A percentile compares a stretch with the other conserved stretches of the same genome.
These are phyloP conservation scores for Heliconius aoede DNA, from an alignment of 2,888 invertebrate species.

Conservation along the genomic window DNA sequence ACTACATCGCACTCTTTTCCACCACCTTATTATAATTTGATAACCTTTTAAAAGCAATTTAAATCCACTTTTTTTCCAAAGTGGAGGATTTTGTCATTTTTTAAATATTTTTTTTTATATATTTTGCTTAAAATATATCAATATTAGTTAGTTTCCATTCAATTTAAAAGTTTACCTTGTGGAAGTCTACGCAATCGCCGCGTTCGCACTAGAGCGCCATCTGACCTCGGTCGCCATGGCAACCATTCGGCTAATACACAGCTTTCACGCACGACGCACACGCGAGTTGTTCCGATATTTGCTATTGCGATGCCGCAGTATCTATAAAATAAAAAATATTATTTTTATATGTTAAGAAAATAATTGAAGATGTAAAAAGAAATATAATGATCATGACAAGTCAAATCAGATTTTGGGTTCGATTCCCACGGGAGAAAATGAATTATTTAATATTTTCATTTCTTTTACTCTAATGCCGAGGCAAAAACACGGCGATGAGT, in stretches of 20 bases:
- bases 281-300: conserved; percentile 68
- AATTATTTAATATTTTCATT: too few relatives aligned
- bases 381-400: too few relatives aligned
- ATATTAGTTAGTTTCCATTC: neutral
- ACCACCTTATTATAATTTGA: conserved; percentile 59
- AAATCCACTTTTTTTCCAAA: too few relatives aligned
- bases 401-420: too few relatives aligned
- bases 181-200: conserved; percentile 72
- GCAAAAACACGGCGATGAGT: too few relatives aligned
- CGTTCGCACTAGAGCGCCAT: conserved; percentile 78
- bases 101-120: too few relatives aligned
- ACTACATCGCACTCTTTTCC: conserved; percentile 78
- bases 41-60: neutral
- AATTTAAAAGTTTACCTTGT: conserved; percentile 62
- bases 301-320: conserved; percentile 64
- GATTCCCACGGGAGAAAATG: too few relatives aligned
- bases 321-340: conserved; percentile 51
- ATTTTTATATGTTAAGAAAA: neutral
- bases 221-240: conserved; percentile 81
- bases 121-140: too few relatives aligned
- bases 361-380: too few relatives aligned
- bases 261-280: conserved; percentile 82
- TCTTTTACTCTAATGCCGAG: too few relatives aligned
- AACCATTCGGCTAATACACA: conserved; percentile 84
- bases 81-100: too few relatives aligned